Percentiles rank a stretch among this genome's conserved stretches.
Conservation (phyloP, 2,888 invertebrate genomes). For the Megaustenia siamemsis region DNA sequence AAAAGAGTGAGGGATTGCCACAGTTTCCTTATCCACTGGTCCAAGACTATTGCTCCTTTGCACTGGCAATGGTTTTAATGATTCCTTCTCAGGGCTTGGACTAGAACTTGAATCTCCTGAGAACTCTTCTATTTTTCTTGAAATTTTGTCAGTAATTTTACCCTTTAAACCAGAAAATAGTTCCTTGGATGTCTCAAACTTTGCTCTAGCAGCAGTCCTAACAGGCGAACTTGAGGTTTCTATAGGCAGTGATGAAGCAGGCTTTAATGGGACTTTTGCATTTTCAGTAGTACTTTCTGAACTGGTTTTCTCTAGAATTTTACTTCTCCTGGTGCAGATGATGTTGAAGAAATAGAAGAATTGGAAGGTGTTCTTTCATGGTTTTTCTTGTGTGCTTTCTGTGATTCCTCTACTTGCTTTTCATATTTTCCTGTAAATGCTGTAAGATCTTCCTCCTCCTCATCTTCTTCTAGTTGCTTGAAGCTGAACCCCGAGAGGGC, state of each 20-base stretch:
- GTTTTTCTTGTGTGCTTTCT: conserved; percentile 31
- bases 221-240: conserved; percentile 59
- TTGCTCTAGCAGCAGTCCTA: conserved; percentile 50
- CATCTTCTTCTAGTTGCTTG: conserved; percentile 68
- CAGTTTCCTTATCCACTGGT: conserved; percentile 56
- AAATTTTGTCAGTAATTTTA: conserved; percentile 65
- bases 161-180: conserved; percentile 61
- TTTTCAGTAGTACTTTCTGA: conserved; percentile 42
- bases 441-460: conserved; percentile 70
- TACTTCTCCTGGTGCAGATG: conserved; percentile 36
- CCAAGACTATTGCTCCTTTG: conserved; percentile 48
- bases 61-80: conserved; percentile 42
- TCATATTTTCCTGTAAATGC: conserved; percentile 69
- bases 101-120: conserved; percentile 61
- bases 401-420: conserved; percentile 60
- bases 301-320: conserved; percentile 35
- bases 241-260: conserved; percentile 54
- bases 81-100: conserved; percentile 59
- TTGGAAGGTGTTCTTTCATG: conserved; percentile 47
- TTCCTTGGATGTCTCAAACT: conserved; percentile 60
- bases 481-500: conserved; percentile 65
- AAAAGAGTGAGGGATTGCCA: conserved; percentile 48
- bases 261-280: conserved; percentile 42
- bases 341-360: conserved; percentile 47
- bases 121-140: conserved; percentile 70